Conservation (phyloP, 2,888 invertebrate species). For the Resseliella maxima region DNA sequence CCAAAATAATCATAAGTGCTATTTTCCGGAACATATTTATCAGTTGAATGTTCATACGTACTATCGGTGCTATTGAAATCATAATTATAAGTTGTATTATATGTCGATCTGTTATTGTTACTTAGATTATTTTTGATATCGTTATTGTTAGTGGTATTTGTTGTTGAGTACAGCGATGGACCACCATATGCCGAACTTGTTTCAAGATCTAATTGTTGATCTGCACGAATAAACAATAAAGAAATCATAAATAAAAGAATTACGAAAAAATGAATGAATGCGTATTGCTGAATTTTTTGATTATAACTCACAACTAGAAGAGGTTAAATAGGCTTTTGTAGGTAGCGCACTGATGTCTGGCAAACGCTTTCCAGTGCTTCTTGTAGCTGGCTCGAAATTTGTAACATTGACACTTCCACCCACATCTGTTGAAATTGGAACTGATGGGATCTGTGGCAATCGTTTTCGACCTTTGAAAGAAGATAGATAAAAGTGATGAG, state of each 20-base stretch:
- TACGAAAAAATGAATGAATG: background rate
- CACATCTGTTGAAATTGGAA: background rate
- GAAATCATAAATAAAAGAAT: background rate
- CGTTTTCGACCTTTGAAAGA: slow-evolving; percentile 2
- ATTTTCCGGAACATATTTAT: slow-evolving; percentile 21
- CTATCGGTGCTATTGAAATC: slow-evolving; percentile 8
- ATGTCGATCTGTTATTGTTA: slow-evolving; percentile 27
- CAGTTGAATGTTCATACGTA: background rate
- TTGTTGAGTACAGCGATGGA: slow-evolving; percentile 3
- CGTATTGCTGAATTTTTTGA: background rate
- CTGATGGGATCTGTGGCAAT: slow-evolving; percentile 34
- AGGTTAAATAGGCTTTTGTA: slow-evolving; percentile 37
- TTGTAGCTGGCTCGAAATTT: slow-evolving; percentile 11
- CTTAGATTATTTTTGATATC: slow-evolving; percentile 52
- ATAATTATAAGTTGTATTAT: slow-evolving; percentile 20
- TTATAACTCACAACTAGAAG: slow-evolving; percentile 9
- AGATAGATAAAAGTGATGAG: background rate
- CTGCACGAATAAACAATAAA: background rate
- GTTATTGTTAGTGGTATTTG: slow-evolving; percentile 16
- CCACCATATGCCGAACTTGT: background rate
- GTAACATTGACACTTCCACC: background rate
- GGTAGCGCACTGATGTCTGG: slow-evolving; percentile 31
- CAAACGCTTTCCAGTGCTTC: slow-evolving; percentile 43
- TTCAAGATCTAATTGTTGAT: background rate
- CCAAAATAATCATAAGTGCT: slow-evolving; percentile 36